phyloP scores from a whole-genome alignment of 2,797 vertebrate genomes.

The Acipenser transmontanus region DNA sequence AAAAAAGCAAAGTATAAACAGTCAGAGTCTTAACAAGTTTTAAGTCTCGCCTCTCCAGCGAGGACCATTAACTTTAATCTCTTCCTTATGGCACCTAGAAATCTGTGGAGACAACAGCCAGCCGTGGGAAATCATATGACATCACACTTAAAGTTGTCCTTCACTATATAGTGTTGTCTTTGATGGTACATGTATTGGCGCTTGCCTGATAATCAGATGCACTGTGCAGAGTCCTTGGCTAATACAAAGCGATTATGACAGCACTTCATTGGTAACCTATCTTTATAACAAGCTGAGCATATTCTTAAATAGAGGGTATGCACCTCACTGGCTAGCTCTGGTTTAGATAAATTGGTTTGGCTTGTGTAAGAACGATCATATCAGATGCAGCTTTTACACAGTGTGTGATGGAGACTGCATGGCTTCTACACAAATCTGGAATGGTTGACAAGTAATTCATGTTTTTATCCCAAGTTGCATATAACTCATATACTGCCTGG shows the following conservation, averaged over 20 bases:
- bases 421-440: constrained; percentile 9
- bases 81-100: constrained; percentile 25
- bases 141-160: constrained; percentile 10
- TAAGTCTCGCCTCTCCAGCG: constrained; percentile 15
- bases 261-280: neutral
- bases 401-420: constrained; percentile 9
- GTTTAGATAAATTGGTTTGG: neutral
- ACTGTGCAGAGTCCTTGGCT: neutral
- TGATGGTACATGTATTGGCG: constrained; percentile 1
- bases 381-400: constrained; percentile 15
- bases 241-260: neutral
- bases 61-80: constrained; percentile 22
- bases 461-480: constrained; percentile 14
- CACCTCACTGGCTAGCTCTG: neutral
- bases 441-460: constrained; percentile 16
- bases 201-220: neutral
- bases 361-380: neutral
- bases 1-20: constrained; percentile 10
- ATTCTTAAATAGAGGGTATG: neutral
- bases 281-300: constrained; percentile 1
- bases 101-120: constrained; percentile 5
- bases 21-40: constrained; percentile 6
- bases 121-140: constrained; percentile 13
- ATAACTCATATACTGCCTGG: constrained; percentile 11
- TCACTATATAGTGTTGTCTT: constrained; percentile 6